phyloP scores from a whole-genome alignment of 2,797 vertebrate species.

The Schizopygopsis pylzovi region DNA sequence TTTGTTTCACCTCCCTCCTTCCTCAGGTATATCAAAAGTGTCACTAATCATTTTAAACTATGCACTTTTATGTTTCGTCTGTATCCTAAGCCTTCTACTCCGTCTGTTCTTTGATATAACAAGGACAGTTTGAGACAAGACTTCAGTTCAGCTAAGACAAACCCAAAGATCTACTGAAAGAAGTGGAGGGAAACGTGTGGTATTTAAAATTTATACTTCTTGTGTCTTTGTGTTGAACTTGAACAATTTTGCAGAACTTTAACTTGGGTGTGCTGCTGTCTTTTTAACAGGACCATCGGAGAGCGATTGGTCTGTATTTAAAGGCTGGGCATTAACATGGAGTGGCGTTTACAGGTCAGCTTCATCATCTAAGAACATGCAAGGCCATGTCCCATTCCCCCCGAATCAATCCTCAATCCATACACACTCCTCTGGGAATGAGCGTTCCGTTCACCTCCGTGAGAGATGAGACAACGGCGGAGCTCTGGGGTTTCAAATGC shows the following conservation, averaged over 20 bases:
- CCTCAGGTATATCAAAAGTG: conserved; percentile 91
- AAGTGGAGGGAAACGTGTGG: conserved; percentile 90
- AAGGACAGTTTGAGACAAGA: conserved; percentile 96
- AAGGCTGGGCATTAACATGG: conserved; percentile 74
- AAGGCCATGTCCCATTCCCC: conserved; percentile 84
- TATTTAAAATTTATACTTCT: conserved; percentile 99
- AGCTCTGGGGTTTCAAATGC: conserved; percentile 39
- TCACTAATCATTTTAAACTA: conserved; percentile 99
- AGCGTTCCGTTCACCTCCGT: conserved; percentile 36
- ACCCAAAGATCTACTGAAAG: conserved; percentile 94
- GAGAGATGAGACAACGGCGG: conserved; percentile 45
- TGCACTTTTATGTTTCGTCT: conserved; percentile 98
- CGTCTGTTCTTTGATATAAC: conserved; percentile 96
- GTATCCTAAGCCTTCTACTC: conserved; percentile 83
- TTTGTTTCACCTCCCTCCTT: conserved; percentile 83
- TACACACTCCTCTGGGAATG: conserved; percentile 68
- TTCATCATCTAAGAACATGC: conserved; percentile 87
- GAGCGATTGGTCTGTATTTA: conserved; percentile 39
- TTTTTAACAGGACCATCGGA: conserved; percentile 18
- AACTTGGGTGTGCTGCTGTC: conserved; percentile 73
- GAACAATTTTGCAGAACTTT: conserved; percentile 89
- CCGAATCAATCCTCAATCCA: conserved; percentile 87
- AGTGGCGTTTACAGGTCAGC: conserved; percentile 76
- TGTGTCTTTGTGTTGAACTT: conserved; percentile 99
- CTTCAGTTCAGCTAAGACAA: conserved; percentile 92